Base-by-base conservation (phyloP, 2,888 invertebrate species). In the Opisthograptis luteolata region DNA sequence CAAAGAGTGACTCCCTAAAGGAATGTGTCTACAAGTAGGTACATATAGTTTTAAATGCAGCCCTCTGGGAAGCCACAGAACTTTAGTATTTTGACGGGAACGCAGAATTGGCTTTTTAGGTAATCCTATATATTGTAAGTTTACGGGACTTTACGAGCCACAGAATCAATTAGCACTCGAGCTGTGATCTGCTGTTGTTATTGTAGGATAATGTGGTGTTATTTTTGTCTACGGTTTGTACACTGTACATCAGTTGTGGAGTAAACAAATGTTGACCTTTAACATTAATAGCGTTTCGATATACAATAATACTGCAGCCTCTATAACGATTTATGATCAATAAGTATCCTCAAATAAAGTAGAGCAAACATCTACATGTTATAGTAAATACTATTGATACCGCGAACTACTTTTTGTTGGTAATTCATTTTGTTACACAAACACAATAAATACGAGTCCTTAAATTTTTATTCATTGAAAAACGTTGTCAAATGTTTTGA, bases 231-330 rank as follows among this genome's bases (percentile, higher is more conserved):
- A 44, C 40, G 32, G 27, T 36, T 34, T 34, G 9, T 40, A 45
- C 25, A 35, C 30, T 34, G 9, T 40, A 45, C 25, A 35, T 48
- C 17, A 34, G 42, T 45, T 46, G 22, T 32, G 30, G 40, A 40
- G 40, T 51, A 61, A 55, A 60, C 56, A 56, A 62, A 56, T 58
- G 55, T 44, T 17, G 46, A 55, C 60, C 60, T 62, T 58, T 47
- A 56, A 43, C 44, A 55, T 55, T 61, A 60, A 62, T 54, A 58
- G 57, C 60, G 45, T 62, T 65, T 55, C 57, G 19, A 58, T 62
- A 61, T 66, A 62, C 31, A 47, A 60, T 40, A 4, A 6, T 1
- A 34, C 39, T 48, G 46, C 42, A 41, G 37, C 40, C 41, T 43
- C 46, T 60, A 44, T 49, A n/a, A n/a, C n/a, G n/a, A n/a, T n/a